These are phyloP conservation scores for Laterallus jamaicensis DNA, from an alignment of 2,113 vertebrate genomes.

Conservation along the genomic window DNA sequence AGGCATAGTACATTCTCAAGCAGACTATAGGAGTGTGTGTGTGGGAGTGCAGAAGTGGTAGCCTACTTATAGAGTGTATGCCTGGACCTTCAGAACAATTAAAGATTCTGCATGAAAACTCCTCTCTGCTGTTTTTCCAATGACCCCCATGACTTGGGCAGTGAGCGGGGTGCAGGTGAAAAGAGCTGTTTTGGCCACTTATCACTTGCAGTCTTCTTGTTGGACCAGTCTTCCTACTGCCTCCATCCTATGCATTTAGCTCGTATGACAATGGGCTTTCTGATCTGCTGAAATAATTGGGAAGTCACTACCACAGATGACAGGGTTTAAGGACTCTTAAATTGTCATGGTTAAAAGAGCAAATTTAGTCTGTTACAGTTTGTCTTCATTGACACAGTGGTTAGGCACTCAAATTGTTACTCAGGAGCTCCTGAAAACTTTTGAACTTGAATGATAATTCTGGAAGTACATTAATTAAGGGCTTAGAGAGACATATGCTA, in stretches of 20 bases:
- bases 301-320: not conserved
- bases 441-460: not conserved
- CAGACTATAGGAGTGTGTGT: not conserved
- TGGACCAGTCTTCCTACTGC: not conserved
- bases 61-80: too few species aligned
- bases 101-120: not conserved
- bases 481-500: not conserved
- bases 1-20: fast-evolving
- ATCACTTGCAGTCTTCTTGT: not conserved
- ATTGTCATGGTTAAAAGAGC: not conserved
- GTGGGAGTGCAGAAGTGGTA: not conserved
- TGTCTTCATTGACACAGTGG: not conserved
- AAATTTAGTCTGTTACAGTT: not conserved
- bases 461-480: not conserved
- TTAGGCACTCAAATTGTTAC: not conserved
- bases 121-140: not conserved
- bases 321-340: not conserved
- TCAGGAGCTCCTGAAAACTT: not conserved
- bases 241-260: not conserved
- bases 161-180: not conserved
- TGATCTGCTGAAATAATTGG: not conserved
- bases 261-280: not conserved
- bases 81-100: not conserved
- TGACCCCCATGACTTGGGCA: not conserved
- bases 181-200: not conserved